A percentile compares a stretch with the other conserved stretches of the same genome.
Evolutionary conservation across 2,888 invertebrate genomes (phyloP).

Genomic region (Amphipyra berbera): DNA sequence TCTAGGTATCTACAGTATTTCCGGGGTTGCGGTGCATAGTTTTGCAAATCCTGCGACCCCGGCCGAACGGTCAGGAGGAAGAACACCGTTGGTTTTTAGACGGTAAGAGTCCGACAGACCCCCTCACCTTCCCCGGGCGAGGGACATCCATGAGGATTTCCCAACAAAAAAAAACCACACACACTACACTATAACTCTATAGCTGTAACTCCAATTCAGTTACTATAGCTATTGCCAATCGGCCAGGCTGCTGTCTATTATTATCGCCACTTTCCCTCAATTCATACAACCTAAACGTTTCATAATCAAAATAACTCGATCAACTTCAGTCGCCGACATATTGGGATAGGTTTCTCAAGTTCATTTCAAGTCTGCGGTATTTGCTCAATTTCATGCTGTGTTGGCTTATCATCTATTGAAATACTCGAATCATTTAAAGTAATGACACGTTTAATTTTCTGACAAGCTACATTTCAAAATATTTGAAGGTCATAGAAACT

Average conservation of each 20-base stretch:
- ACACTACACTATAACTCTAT: too few species aligned
- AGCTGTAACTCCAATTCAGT: too few species aligned
- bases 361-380: slow-evolving; percentile 53
- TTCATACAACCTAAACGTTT: slow-evolving; percentile 22
- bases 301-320: slow-evolving; percentile 21
- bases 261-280: slow-evolving; percentile 11
- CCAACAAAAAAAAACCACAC: too few species aligned
- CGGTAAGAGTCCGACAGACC: too few species aligned
- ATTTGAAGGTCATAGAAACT: slow-evolving; percentile 62
- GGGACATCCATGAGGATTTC: too few species aligned
- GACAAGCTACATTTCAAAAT: slow-evolving; percentile 64
- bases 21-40: too few species aligned
- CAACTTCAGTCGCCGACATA: slow-evolving; percentile 28
- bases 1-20: too few species aligned
- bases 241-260: neutral
- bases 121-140: too few species aligned
- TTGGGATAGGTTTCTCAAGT: slow-evolving; percentile 41
- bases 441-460: slow-evolving; percentile 66
- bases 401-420: slow-evolving; percentile 61
- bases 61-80: too few species aligned
- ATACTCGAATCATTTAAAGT: slow-evolving; percentile 53
- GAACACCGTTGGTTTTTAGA: too few species aligned
- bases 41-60: too few species aligned
- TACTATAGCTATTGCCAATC: too few species aligned
- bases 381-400: slow-evolving; percentile 69